A percentile compares a stretch with the other conserved stretches of the same genome.
These are phyloP conservation scores for Zosterops pallidus DNA, from an alignment of 2,113 vertebrate species.

Conservation along the genomic window DNA sequence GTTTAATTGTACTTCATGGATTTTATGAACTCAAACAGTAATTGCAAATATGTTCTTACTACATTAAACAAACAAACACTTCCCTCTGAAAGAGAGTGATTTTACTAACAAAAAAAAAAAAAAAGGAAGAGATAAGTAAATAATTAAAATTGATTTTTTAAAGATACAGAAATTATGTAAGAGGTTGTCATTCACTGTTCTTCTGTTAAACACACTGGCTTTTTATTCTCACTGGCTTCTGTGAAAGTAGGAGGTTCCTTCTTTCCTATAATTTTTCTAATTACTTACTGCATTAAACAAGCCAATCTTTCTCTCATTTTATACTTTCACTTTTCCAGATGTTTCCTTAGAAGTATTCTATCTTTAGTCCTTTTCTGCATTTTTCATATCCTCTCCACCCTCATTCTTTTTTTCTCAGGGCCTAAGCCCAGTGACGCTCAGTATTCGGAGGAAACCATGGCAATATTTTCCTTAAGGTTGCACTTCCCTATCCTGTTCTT, in stretches of 20 bases:
- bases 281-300: not conserved
- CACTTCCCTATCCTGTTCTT: not conserved
- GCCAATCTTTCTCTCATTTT: not conserved
- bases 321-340: not conserved
- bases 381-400: not conserved
- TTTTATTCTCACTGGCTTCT: not conserved
- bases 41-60: slow-evolving; percentile 51
- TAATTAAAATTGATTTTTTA: not conserved
- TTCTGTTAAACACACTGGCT: not conserved
- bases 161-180: not conserved
- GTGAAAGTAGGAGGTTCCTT: not conserved
- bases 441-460: not conserved
- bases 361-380: not conserved
- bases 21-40: not conserved
- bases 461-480: not conserved
- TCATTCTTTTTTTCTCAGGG: not conserved
- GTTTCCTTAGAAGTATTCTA: not conserved
- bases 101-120: not conserved
- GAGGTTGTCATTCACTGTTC: not conserved
- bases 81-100: not conserved
- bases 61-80: not conserved
- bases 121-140: not conserved
- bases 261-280: not conserved
- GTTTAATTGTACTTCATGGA: slow-evolving; percentile 56
- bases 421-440: not conserved